phyloP scores from a whole-genome alignment of 2,888 invertebrate genomes.

The Drosophila yooni region DNA sequence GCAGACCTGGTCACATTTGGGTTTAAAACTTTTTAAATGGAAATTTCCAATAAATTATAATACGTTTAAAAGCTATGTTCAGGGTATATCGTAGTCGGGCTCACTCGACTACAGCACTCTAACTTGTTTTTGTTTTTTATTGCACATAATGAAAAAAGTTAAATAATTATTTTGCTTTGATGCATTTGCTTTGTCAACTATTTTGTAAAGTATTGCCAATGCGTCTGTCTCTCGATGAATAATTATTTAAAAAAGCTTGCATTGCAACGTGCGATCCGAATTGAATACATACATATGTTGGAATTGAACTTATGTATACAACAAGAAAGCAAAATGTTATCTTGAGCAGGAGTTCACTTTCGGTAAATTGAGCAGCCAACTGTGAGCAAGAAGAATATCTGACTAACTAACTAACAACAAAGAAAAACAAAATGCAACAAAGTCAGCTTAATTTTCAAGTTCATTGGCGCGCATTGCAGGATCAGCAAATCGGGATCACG shows the following conservation, averaged over 20 bases:
- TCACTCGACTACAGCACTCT: no score
- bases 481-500: slow-evolving; percentile 41
- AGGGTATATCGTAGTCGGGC: no score
- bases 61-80: no score
- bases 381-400: not conserved
- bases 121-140: no score
- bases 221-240: not conserved
- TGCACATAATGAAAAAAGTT: not conserved
- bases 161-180: not conserved
- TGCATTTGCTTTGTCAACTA: not conserved
- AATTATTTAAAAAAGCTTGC: not conserved
- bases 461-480: slow-evolving; percentile 52
- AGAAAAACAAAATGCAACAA: slow-evolving; percentile 21
- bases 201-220: not conserved
- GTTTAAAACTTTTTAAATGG: no score
- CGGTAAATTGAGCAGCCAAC: slow-evolving; percentile 22
- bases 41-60: no score
- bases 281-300: not conserved
- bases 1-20: no score
- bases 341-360: slow-evolving; percentile 12
- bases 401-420: not conserved
- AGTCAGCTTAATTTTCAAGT: slow-evolving; percentile 56
- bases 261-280: not conserved
- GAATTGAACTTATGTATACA: not conserved
- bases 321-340: not conserved